phyloP scores from a whole-genome alignment of 2,797 vertebrate genomes.

The Liasis olivaceus region DNA sequence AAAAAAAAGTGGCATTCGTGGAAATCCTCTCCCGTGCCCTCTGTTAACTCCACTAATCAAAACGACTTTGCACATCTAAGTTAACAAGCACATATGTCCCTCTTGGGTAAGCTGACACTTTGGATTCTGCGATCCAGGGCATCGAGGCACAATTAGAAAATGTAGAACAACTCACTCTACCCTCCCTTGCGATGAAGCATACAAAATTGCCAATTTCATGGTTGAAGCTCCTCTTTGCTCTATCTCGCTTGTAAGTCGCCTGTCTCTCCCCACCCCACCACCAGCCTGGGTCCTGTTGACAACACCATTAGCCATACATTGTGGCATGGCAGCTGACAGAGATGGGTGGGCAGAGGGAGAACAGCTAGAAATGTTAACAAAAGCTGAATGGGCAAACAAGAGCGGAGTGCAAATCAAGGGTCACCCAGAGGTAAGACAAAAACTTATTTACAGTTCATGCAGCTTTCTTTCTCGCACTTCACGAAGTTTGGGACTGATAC shows the following conservation, averaged over 20 bases:
- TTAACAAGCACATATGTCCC: background rate
- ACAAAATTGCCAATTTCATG: constrained; percentile 9
- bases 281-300: background rate
- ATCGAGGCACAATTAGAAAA: background rate
- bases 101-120: background rate
- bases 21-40: background rate
- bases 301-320: background rate
- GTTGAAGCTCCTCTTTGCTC: background rate
- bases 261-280: background rate
- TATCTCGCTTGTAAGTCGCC: background rate
- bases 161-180: background rate
- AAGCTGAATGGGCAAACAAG: background rate
- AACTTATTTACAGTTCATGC: background rate
- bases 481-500: background rate
- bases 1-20: background rate
- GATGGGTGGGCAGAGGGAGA: background rate
- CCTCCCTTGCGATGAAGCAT: background rate
- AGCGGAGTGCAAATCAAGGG: background rate
- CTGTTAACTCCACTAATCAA: background rate
- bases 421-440: background rate
- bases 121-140: background rate
- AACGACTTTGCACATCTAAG: background rate
- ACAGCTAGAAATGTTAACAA: background rate
- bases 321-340: background rate
- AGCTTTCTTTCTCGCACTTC: background rate